phyloP scores from a whole-genome alignment of 1,140 invertebrate species.

The Hylaeus anthracinus region DNA sequence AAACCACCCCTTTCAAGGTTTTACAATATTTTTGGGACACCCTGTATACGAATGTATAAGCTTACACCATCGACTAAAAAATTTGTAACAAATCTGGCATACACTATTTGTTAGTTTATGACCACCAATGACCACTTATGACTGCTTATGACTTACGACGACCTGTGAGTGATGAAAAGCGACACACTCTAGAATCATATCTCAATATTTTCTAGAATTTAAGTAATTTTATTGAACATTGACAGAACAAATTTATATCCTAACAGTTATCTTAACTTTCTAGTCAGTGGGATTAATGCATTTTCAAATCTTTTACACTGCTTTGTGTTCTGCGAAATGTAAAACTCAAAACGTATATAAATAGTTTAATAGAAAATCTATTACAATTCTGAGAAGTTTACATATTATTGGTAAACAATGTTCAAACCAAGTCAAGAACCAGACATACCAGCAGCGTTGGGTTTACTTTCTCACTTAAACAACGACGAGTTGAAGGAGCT shows the following conservation, averaged over 20 bases:
- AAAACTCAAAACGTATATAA: background rate
- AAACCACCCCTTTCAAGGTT: too few relatives aligned
- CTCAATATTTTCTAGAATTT: background rate
- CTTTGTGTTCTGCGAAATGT: background rate
- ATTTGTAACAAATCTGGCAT: too few relatives aligned
- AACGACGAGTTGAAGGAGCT: constrained; percentile 91
- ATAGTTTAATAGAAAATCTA: background rate
- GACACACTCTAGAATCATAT: too few relatives aligned
- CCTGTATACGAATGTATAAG: too few relatives aligned
- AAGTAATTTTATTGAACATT: background rate
- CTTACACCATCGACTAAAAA: too few relatives aligned
- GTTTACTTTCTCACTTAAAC: constrained; percentile 82
- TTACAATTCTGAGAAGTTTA: background rate
- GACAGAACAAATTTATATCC: background rate
- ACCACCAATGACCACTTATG: too few relatives aligned
- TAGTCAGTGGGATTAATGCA: too few relatives aligned
- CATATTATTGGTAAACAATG: constrained; percentile 56
- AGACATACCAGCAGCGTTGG: constrained; percentile 78
- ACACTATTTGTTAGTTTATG: too few relatives aligned
- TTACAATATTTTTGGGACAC: too few relatives aligned
- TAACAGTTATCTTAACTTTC: background rate
- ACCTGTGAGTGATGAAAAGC: too few relatives aligned
- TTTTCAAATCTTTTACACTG: background rate
- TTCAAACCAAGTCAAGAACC: constrained; percentile 72
- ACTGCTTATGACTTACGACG: too few relatives aligned